Evolutionary conservation across 2,888 invertebrate species (phyloP).

Genomic region (Watsonalla binaria): DNA sequence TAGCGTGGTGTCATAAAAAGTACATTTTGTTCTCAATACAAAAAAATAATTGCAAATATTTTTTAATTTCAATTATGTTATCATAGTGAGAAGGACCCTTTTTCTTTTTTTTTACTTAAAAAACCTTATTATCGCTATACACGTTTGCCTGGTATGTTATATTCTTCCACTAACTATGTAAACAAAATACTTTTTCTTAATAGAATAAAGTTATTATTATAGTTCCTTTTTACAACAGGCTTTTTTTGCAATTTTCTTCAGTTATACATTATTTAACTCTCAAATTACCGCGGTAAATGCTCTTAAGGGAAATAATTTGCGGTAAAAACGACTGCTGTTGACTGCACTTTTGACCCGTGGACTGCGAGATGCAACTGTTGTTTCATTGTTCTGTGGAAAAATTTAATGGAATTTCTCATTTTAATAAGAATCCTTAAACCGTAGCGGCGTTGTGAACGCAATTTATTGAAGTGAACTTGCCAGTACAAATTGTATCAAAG

Average conservation of each 20-base stretch:
- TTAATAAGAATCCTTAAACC: not conserved
- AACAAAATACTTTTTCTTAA: no score
- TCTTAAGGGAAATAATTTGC: slow-evolving; percentile 20
- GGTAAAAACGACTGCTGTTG: slow-evolving; percentile 31
- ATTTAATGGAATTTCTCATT: slow-evolving; percentile 1
- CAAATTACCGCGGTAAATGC: not conserved
- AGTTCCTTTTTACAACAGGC: no score
- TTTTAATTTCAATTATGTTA: no score
- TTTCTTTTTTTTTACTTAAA: no score
- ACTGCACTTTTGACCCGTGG: slow-evolving; percentile 12
- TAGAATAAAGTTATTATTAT: not conserved
- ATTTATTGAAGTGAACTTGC: not conserved
- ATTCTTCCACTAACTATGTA: slow-evolving; percentile 4
- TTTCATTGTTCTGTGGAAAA: not conserved
- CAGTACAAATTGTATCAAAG: no score
- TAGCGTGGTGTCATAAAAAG: no score
- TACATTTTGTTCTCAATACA: no score
- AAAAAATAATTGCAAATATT: no score
- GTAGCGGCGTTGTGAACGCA: not conserved
- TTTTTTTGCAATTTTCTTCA: not conserved
- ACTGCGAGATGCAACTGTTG: slow-evolving; percentile 5
- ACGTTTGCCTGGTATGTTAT: no score
- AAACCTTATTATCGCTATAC: no score
- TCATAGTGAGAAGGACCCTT: no score
- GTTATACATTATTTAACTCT: not conserved